Evolutionary conservation across 2,888 invertebrate species (phyloP).

Genomic region (Apotomis turbidana): DNA sequence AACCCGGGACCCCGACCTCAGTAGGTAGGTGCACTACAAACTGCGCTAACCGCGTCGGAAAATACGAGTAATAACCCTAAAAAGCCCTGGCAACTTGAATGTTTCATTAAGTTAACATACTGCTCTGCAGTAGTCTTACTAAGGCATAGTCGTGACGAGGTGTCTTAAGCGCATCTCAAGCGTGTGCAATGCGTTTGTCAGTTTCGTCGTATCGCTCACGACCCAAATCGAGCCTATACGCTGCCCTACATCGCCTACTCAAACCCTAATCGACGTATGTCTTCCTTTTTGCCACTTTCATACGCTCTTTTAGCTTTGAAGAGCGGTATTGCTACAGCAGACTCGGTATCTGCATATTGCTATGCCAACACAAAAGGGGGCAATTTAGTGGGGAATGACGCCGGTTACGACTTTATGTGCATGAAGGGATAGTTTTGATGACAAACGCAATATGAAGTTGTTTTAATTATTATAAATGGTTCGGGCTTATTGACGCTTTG

Average conservation of each 20-base stretch:
- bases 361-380: neutral
- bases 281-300: neutral
- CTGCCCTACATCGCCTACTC: constrained; percentile 10
- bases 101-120: neutral
- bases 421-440: constrained; percentile 9
- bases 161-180: constrained; percentile 32
- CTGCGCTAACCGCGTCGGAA: too few relatives aligned
- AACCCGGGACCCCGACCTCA: too few relatives aligned
- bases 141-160: constrained; percentile 22
- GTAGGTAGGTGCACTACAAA: too few relatives aligned
- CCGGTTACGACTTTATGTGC: constrained; percentile 3
- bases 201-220: constrained; percentile 26
- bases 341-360: neutral
- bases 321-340: constrained; percentile 11
- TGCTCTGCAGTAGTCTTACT: neutral
- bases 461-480: constrained; percentile 24
- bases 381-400: neutral
- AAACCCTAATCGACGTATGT: neutral
- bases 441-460: constrained; percentile 19
- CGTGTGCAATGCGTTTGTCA: constrained; percentile 26
- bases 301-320: neutral
- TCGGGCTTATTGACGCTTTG: neutral
- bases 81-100: too few relatives aligned
- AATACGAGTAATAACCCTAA: too few relatives aligned
- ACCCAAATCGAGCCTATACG: constrained; percentile 21